Percentiles rank a stretch among this genome's conserved stretches.
Evolutionary conservation across 2,888 invertebrate species (phyloP).

Genomic region (Nemapogon koenigi): DNA sequence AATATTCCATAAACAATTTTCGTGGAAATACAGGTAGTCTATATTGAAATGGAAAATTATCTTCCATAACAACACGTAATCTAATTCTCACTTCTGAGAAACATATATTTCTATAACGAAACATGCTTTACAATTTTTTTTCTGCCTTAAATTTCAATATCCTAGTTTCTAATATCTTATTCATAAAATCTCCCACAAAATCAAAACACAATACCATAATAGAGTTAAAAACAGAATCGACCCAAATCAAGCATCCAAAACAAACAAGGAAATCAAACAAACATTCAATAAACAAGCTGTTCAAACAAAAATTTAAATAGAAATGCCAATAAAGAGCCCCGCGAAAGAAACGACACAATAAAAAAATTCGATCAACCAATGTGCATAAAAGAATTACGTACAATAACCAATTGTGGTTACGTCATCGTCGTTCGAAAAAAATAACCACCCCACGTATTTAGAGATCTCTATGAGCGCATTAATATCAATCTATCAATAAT

Average conservation of each 20-base stretch:
- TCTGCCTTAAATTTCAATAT: too few relatives aligned
- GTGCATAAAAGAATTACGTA: constrained; percentile 40
- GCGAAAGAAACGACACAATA: constrained; percentile 15
- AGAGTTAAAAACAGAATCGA: constrained; percentile 5
- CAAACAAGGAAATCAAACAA: constrained; percentile 22
- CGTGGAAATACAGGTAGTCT: not conserved
- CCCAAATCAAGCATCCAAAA: constrained; percentile 9
- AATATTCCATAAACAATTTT: not conserved
- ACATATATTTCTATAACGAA: too few relatives aligned
- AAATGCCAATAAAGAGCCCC: constrained; percentile 30
- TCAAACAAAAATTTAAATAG: constrained; percentile 24
- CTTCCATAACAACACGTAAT: too few relatives aligned
- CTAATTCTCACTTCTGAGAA: too few relatives aligned
- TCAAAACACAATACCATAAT: constrained; percentile 12
- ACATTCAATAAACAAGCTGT: constrained; percentile 22
- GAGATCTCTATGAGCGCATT: constrained; percentile 27
- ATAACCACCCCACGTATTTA: constrained; percentile 40
- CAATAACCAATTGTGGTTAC: constrained; percentile 53
- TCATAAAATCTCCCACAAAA: too few relatives aligned
- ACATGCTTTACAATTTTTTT: too few relatives aligned
- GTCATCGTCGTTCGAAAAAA: constrained; percentile 45
- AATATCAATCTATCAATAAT: constrained; percentile 62
- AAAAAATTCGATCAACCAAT: constrained; percentile 25
- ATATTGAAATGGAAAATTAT: too few relatives aligned
- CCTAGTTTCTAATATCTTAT: too few relatives aligned